phyloP scores from a whole-genome alignment of 2,888 invertebrate genomes.

The Gryllus longicercus region DNA sequence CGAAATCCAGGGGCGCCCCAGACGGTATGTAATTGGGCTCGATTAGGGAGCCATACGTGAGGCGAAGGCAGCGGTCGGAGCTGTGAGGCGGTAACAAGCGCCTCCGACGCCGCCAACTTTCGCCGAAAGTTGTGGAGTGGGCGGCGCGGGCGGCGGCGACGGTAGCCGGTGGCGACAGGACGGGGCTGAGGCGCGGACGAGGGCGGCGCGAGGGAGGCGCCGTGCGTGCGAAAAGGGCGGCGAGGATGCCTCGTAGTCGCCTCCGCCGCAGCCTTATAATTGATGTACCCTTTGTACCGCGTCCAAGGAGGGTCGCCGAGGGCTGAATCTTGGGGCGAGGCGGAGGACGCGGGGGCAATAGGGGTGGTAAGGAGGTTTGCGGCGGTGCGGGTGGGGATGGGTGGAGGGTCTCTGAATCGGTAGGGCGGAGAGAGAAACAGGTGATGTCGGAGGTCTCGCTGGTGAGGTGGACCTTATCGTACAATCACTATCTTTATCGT shows the following conservation, averaged over 20 bases:
- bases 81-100: neutral
- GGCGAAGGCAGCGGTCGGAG: neutral
- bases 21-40: neutral
- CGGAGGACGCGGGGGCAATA: too few relatives aligned
- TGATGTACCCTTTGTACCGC: slow-evolving; percentile 17
- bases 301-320: neutral
- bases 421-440: too few relatives aligned
- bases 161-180: neutral
- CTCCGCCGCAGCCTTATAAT: neutral
- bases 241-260: neutral
- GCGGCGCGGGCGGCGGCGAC: neutral
- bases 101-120: slow-evolving; percentile 17
- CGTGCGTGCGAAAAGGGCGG: neutral
- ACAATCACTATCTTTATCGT: too few relatives aligned
- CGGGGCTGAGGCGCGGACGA: neutral
- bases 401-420: too few relatives aligned
- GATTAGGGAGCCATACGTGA: slow-evolving; percentile 1
- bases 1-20: neutral
- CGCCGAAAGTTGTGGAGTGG: neutral
- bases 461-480: too few relatives aligned
- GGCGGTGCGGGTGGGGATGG: too few relatives aligned
- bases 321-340: neutral
- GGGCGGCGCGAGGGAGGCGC: neutral
- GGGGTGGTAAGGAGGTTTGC: too few relatives aligned
- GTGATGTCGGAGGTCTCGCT: too few relatives aligned